Base-by-base conservation (phyloP, 2,888 invertebrate genomes). In the Tachina lurida region DNA sequence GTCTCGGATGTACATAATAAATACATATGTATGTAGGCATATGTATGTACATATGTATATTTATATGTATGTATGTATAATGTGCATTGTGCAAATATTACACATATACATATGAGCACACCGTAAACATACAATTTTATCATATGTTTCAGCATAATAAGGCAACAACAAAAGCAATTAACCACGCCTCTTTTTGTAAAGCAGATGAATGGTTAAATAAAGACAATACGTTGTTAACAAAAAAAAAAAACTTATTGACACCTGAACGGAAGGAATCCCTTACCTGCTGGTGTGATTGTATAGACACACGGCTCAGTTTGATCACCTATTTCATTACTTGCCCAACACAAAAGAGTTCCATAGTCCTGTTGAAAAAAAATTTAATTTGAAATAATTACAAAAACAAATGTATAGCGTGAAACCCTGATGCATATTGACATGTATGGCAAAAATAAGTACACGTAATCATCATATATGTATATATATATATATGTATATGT, bases 271-370 rank as follows among this genome's bases (percentile, higher is more conserved):
- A 13, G 19, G 49, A 19, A 71, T 79, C 81, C 90, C 92, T 91
- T 92, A 95, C 96, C 96, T 90, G 96, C 96, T 70, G 96, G 96
- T 88, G 95, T 95, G 88, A 96, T 95, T 90, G 95, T 95, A 91
- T 95, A 96, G 68, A 96, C 94, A 91, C 96, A 96, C 0, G 96
- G 96, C 84, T 95, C 95, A 88, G 94, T 94, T 91, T 96, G 96
- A 87, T 94, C 93, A 67, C 96, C 96, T 88, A 96, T 95, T 90
- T 95, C 95, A 92, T 96, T 96, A 89, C 93, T 94, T 10, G 95
- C 96, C 95, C 95, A 96, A 90, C 96, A 96, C 58, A 96, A 93
- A 54, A 96, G 93, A 22, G 95, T 95, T 41, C 96, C 96, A 89
- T 96, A 96, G 93, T 96, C 96, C 91, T 93, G 90, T 22, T 85